These are phyloP conservation scores for Melipona quadrifasciata DNA, from an alignment of 1,140 invertebrate species.

Conservation along the genomic window DNA sequence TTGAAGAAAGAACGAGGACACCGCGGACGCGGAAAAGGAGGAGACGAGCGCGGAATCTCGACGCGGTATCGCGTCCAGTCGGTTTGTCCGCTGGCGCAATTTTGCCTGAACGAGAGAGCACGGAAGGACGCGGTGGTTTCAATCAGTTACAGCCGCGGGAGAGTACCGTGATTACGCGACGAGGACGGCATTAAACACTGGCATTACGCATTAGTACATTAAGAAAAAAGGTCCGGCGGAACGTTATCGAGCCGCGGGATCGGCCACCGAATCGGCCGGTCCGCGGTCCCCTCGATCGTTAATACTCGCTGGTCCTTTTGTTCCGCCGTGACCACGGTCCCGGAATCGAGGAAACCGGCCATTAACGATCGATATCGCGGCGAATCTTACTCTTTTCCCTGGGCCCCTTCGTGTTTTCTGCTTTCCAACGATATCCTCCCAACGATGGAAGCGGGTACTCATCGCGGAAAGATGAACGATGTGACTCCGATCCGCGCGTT, in stretches of 20 bases:
- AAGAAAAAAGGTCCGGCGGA: conserved; percentile 12
- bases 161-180: conserved; percentile 29
- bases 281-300: conserved; percentile 26
- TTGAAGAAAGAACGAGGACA: background rate
- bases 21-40: background rate
- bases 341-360: conserved; percentile 40
- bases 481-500: conserved; percentile 59
- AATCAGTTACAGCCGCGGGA: conserved; percentile 33
- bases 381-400: background rate
- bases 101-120: conserved; percentile 3
- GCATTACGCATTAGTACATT: conserved; percentile 50
- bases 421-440: background rate
- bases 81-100: conserved; percentile 3
- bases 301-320: conserved; percentile 39
- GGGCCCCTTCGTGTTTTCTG: background rate
- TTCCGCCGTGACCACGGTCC: background rate
- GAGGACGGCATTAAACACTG: conserved; percentile 40
- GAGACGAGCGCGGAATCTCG: background rate
- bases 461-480: conserved; percentile 54
- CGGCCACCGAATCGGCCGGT: conserved; percentile 39
- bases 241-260: conserved; percentile 37
- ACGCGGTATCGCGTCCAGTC: background rate
- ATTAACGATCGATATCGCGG: conserved; percentile 43
- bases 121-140: conserved; percentile 8
- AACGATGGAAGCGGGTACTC: background rate